phyloP scores from a whole-genome alignment of 2,797 vertebrate species.

The Pogoniulus pusillus region DNA sequence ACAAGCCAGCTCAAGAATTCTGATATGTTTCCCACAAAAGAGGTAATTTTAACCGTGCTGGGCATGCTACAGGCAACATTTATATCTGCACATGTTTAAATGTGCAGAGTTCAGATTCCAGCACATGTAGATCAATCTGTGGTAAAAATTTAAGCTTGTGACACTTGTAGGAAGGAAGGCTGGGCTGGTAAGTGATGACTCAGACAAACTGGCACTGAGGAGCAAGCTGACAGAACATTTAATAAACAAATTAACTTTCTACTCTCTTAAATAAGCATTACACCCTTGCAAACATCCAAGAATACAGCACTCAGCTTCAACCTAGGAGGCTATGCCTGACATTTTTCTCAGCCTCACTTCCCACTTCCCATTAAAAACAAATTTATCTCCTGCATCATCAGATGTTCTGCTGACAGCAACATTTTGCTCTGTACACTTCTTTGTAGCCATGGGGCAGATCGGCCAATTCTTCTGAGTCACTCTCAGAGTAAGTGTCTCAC shows the following conservation, averaged over 20 bases:
- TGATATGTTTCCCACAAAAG: neutral
- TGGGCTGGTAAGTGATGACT: conserved; percentile 42
- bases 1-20: neutral
- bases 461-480: conserved; percentile 49
- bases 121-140: neutral
- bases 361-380: conserved; percentile 34
- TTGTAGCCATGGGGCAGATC: neutral
- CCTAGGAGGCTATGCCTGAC: neutral
- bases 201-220: conserved; percentile 36
- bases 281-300: conserved; percentile 1
- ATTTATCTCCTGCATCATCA: conserved; percentile 25
- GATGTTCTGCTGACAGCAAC: conserved; percentile 35
- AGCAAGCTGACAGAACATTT: conserved; percentile 37
- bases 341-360: conserved; percentile 29
- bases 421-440: conserved; percentile 18
- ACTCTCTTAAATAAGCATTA: conserved; percentile 48
- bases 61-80: neutral
- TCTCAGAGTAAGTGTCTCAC: neutral
- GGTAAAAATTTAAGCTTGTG: conserved; percentile 5
- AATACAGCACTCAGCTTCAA: neutral
- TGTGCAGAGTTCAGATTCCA: neutral
- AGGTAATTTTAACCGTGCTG: neutral
- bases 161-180: conserved; percentile 1
- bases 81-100: neutral
- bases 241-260: conserved; percentile 59